Evolutionary conservation across 2,113 vertebrate genomes (phyloP), one percentile per base, ranked within the genome.

Genomic region (Gila orcuttii): DNA sequence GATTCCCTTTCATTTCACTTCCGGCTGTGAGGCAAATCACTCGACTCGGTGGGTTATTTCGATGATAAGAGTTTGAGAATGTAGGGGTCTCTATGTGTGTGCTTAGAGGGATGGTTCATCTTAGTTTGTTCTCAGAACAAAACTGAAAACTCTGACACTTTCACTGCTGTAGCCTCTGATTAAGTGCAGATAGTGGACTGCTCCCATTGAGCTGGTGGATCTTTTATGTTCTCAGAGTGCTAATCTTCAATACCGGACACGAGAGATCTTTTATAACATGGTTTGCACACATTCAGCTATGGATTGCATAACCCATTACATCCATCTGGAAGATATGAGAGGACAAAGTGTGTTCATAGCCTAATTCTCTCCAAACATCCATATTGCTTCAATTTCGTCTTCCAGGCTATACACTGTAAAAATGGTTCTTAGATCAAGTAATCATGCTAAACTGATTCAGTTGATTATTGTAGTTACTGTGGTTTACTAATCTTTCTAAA

Each of bases 21-120:
- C 75, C 13, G 64, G 50, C 81, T 87, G 75, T 79, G 86, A 71
- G 60, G 50, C 81, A 83, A 87, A 84, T 87, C 82, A 79, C 62
- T 39, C 7, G 50, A 71, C 86, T 23, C 81, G 19, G 81, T 73
- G 69, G 74, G 86, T 52, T 76, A 64, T 62, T 84, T 47, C n/a
- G 64, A 85, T 79, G 45, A 85, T 85, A 85, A 52, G 74, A 68
- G 8, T 36, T 78, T 64, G 55, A 25, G 25, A 50, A 52, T 68
- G 42, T 76, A 33, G 42, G 57, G 73, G 39, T 66, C 82, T 83
- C 82, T 57, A 45, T 83, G 68, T 25, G 45, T 59, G 68, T 55
- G 66, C 50, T 71, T 42, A 57, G 64, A 73, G 28, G 3, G 31
- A 57, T 13, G 7, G 23, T 73, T 82, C 79, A 64, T 69, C 25